phyloP scores from a whole-genome alignment of 1,140 invertebrate species.

The Notospermus geniculatus region DNA sequence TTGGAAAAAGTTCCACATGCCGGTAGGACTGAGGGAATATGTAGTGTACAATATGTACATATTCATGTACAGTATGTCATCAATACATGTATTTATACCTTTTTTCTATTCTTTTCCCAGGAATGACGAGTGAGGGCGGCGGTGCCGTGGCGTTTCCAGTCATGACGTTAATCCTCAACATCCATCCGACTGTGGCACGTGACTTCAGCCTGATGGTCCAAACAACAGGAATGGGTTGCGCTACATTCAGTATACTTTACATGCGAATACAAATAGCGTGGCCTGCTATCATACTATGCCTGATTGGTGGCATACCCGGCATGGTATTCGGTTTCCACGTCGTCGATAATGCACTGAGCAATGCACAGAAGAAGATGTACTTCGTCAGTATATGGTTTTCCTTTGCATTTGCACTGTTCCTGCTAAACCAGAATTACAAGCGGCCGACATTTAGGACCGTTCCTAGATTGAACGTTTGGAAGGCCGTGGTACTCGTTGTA shows the following conservation, averaged over 20 bases:
- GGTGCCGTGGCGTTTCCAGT: conserved; percentile 43
- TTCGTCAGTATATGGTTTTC: conserved; percentile 43
- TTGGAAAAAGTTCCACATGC: too few species aligned
- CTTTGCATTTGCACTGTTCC: conserved; percentile 37
- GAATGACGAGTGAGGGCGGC: conserved; percentile 40
- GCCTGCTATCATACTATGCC: conserved; percentile 31
- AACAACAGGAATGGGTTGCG: conserved; percentile 33
- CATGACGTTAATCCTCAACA: conserved; percentile 37
- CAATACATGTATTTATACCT: too few species aligned
- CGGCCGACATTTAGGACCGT: conserved; percentile 31
- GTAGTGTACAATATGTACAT: too few species aligned
- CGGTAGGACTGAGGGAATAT: too few species aligned
- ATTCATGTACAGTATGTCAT: too few species aligned
- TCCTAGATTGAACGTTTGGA: conserved; percentile 27
- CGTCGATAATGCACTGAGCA: conserved; percentile 26
- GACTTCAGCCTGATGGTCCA: conserved; percentile 45
- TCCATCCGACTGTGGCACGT: conserved; percentile 31
- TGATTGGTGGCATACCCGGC: conserved; percentile 33
- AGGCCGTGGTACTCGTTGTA: conserved; percentile 29
- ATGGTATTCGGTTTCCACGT: conserved; percentile 34
- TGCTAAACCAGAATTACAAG: conserved; percentile 37
- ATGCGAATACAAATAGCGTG: conserved; percentile 38
- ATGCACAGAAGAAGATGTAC: conserved; percentile 38
- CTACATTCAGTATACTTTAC: conserved; percentile 32
- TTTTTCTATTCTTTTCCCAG: conserved; percentile 14